Base-by-base conservation (phyloP, 2,888 invertebrate species). In the Apomyelois bistriatella region DNA sequence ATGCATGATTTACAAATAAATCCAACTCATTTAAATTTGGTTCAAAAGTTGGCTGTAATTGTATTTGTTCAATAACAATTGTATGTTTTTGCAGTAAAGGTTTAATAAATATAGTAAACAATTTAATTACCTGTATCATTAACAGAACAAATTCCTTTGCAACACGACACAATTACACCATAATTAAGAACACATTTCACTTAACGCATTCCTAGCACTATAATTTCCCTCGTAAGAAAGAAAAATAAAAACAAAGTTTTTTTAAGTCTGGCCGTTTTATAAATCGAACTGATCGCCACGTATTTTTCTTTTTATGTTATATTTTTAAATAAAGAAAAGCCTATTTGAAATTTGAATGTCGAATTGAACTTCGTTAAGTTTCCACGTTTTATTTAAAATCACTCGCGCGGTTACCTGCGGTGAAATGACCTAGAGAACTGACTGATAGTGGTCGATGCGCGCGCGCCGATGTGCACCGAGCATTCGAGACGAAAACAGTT, bases 401-500 rank as follows among this genome's bases (percentile, higher is more conserved):
- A 32, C n/a, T 10, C 5, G 10, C 15, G 68, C 74, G 72, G 68
- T 74, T 72, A 65, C 52, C 52, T 62, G 61, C 59, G 63, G 62
- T 62, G 74, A 65, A 65, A 67, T 82, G 83, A 80, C 83, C 82
- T 77, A 79, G 62, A 82, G 76, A 72, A 76, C 76, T 74, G 77
- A 80, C 76, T 79, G 79, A 78, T 79, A 79, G 59, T 56, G 58
- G 65, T 58, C 60, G 62, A 60, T 62, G 77, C 78, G 76, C 76
- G 74, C 73, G 79, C 75, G 70, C 58, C 62, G 57, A 58, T 58
- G 67, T 74, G 67, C 61, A 63, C 32, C 65, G 65, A 68, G 72
- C 73, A 75, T 78, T 79, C 67, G 75, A 79, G 76, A 43, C 41
- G 28, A 43, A 75, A 75, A 69, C 60, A 58, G 55, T 56, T 64